Percentiles rank a stretch among this genome's conserved stretches.
phyloP scores from a whole-genome alignment of 2,797 vertebrate species.

The Carapus acus region DNA sequence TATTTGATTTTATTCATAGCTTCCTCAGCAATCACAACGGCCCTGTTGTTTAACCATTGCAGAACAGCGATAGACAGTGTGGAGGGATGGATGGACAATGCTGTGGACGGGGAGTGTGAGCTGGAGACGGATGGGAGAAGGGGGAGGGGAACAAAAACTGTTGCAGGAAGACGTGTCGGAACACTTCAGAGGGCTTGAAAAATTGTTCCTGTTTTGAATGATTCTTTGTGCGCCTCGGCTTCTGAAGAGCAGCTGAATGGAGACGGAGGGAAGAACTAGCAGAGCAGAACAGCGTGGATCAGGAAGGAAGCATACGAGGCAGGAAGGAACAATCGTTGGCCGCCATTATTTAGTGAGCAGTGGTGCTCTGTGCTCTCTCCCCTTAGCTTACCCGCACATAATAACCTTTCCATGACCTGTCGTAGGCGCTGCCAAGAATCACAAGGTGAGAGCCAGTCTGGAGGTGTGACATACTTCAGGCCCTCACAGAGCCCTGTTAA shows the following conservation, averaged over 20 bases:
- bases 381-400: conserved; percentile 15
- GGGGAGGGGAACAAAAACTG: conserved; percentile 4
- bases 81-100: not conserved
- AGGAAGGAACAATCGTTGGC: conserved; percentile 34
- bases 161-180: conserved; percentile 28
- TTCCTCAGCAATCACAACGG: conserved; percentile 67
- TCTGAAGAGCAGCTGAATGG: conserved; percentile 25
- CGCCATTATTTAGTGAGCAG: conserved; percentile 32
- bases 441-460: conserved; percentile 44
- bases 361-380: conserved; percentile 4
- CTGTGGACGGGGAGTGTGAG: conserved; percentile 18
- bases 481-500: conserved; percentile 39
- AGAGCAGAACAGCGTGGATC: conserved; percentile 10
- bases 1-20: conserved; percentile 66
- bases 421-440: conserved; percentile 25
- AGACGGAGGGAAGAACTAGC: conserved; percentile 5
- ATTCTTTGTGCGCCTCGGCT: conserved; percentile 46
- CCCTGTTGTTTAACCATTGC: conserved; percentile 58
- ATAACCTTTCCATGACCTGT: conserved; percentile 44
- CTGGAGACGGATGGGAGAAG: conserved; percentile 19
- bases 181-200: conserved; percentile 52
- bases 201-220: conserved; percentile 43
- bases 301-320: conserved; percentile 32
- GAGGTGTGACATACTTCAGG: conserved; percentile 51
- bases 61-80: conserved; percentile 14